These are phyloP conservation scores for Unio pictorum DNA, from an alignment of 2,888 invertebrate species.

Conservation along the genomic window DNA sequence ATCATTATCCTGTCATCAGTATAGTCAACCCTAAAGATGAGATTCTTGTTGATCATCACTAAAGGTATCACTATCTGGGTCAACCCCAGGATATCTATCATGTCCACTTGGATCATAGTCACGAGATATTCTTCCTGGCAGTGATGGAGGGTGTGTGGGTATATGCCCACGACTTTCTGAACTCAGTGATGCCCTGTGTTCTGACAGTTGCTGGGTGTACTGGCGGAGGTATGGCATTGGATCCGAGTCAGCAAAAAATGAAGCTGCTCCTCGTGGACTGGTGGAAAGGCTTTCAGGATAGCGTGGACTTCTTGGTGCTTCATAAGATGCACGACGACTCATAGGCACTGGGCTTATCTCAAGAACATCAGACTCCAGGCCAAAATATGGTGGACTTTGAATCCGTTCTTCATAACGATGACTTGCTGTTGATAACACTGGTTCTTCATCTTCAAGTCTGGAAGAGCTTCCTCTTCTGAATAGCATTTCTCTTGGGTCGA, in stretches of 20 bases:
- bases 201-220: slow-evolving; percentile 27
- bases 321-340: slow-evolving; percentile 48
- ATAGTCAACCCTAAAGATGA: no score
- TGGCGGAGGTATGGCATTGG: slow-evolving; percentile 41
- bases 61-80: no score
- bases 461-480: slow-evolving; percentile 51
- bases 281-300: slow-evolving; percentile 52
- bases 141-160: no score
- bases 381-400: slow-evolving; percentile 55
- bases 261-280: slow-evolving; percentile 50
- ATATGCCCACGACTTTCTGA: background rate
- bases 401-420: slow-evolving; percentile 51
- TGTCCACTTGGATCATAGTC: no score
- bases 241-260: slow-evolving; percentile 62
- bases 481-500: slow-evolving; percentile 30
- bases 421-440: slow-evolving; percentile 43
- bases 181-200: slow-evolving; percentile 25
- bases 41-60: no score
- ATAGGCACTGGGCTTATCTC: slow-evolving; percentile 53
- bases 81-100: no score
- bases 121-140: no score
- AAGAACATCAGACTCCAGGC: slow-evolving; percentile 57
- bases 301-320: slow-evolving; percentile 55
- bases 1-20: no score
- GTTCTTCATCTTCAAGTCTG: slow-evolving; percentile 52